Evolutionary conservation across 1,140 invertebrate genomes (phyloP).

Genomic region (Ditylenchus dipsaci): DNA sequence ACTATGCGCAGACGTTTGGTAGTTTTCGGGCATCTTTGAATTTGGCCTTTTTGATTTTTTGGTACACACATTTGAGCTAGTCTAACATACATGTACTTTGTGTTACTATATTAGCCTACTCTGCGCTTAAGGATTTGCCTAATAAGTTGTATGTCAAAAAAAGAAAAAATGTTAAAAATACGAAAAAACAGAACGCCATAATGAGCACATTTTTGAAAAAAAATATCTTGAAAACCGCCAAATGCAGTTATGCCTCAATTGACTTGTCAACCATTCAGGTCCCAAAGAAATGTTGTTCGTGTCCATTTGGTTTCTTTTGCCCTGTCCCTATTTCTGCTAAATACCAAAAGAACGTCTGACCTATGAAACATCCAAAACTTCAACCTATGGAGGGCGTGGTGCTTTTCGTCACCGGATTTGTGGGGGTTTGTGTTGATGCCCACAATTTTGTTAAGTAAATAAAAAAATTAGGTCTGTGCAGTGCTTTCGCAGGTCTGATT

Average conservation of each 20-base stretch:
- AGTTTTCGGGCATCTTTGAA: not conserved
- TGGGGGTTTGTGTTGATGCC: conserved; percentile 34
- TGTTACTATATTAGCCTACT: no score
- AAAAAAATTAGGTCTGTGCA: conserved; percentile 37
- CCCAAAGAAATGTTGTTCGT: conserved; percentile 50
- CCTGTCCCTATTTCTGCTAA: conserved; percentile 48
- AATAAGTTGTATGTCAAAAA: no score
- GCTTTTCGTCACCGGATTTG: conserved; percentile 45
- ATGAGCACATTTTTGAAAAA: no score
- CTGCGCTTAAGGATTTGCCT: no score
- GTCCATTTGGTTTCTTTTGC: conserved; percentile 55
- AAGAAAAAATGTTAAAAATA: no score
- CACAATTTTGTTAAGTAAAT: conserved; percentile 11
- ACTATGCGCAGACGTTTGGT: no score
- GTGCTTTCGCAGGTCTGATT: conserved; percentile 49
- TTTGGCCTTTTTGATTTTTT: no score
- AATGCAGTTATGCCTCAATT: no score
- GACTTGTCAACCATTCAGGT: conserved; percentile 1
- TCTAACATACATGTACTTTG: no score
- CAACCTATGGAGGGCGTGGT: conserved; percentile 39
- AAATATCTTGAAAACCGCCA: no score
- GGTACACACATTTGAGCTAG: no score
- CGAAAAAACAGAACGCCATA: no score
- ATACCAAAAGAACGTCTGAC: conserved; percentile 44
- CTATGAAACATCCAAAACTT: conserved; percentile 39